phyloP scores from a whole-genome alignment of 1,140 invertebrate species.

The Leucophenga varia region DNA sequence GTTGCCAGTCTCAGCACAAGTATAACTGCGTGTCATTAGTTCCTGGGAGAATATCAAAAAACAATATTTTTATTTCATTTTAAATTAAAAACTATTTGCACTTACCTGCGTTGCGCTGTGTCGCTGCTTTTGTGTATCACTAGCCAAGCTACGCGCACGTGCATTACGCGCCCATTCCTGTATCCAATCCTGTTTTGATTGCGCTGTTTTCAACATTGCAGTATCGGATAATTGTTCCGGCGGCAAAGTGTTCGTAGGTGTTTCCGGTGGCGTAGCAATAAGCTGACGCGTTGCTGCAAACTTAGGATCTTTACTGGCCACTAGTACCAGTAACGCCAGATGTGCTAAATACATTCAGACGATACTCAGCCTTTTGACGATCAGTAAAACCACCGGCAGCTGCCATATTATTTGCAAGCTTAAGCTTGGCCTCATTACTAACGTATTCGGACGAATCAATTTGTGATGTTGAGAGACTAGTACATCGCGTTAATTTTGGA shows the following conservation, averaged over 20 bases:
- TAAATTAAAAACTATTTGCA: no score
- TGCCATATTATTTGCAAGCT: conserved; percentile 24
- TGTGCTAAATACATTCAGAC: conserved; percentile 49
- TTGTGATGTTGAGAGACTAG: conserved; percentile 65
- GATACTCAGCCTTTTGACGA: conserved; percentile 52
- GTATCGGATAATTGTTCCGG: conserved; percentile 30
- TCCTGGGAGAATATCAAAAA: no score
- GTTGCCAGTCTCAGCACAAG: conserved; percentile 38
- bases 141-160: conserved; percentile 43
- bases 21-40: conserved; percentile 53
- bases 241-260: conserved; percentile 20
- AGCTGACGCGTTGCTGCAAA: conserved; percentile 20
- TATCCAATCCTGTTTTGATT: conserved; percentile 55
- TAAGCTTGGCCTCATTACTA: conserved; percentile 47
- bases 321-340: conserved; percentile 10
- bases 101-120: conserved; percentile 21
- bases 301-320: conserved; percentile 19
- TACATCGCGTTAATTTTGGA: conserved; percentile 51
- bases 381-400: conserved; percentile 40
- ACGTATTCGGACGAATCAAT: conserved; percentile 64
- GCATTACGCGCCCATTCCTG: conserved; percentile 55
- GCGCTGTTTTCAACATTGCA: conserved; percentile 41
- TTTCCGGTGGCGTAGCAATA: conserved; percentile 41
- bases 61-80: no score
- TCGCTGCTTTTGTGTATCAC: conserved; percentile 28